Evolutionary conservation across 2,113 vertebrate species (phyloP).

Genomic region (Cryptotis parvus): DNA sequence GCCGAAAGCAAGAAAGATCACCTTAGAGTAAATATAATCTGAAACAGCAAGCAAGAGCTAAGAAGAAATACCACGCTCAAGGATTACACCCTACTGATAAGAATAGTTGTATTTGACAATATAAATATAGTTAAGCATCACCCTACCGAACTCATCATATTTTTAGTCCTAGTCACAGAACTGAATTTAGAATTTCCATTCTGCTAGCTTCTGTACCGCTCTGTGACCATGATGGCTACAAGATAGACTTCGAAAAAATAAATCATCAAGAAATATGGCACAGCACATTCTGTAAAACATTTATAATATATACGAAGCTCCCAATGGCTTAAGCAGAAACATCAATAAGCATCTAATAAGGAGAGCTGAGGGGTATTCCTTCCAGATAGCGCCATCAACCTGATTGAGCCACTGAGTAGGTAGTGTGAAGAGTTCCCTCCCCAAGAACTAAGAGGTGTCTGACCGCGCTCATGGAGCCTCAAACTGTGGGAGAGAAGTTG

Average conservation of each 20-base stretch:
- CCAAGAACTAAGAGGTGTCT: too few relatives aligned
- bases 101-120: neutral
- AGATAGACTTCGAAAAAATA: neutral
- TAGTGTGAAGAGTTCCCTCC: neutral
- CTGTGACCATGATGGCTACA: neutral
- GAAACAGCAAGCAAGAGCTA: neutral
- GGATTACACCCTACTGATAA: neutral
- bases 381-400: conserved; percentile 8
- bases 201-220: neutral
- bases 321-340: conserved; percentile 16
- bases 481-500: too few relatives aligned
- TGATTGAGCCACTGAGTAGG: conserved; percentile 2
- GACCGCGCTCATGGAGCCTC: too few relatives aligned
- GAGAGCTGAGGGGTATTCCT: conserved; percentile 3
- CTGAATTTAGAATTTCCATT: neutral
- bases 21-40: neutral
- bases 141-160: neutral
- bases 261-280: too few relatives aligned
- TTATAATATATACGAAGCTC: conserved; percentile 22
- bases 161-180: neutral
- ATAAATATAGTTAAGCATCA: neutral
- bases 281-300: neutral
- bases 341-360: neutral
- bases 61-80: neutral
- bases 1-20: neutral